Base-by-base conservation (phyloP, 1,140 invertebrate species). In the Hypothenemus hampei region DNA sequence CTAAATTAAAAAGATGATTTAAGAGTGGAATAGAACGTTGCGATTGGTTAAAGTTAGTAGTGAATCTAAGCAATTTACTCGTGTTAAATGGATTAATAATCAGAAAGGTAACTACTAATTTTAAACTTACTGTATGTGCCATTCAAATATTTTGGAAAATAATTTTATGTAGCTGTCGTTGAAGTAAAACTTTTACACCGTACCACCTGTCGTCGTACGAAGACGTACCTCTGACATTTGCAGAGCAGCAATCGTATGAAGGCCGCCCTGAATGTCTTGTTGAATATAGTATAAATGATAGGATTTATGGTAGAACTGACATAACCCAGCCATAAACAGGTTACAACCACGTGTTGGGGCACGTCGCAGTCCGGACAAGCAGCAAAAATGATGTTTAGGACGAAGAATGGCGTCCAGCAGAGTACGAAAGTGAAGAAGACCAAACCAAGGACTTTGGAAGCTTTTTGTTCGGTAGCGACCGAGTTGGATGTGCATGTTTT, bases 351-450 rank as follows among this genome's bases (percentile, higher is more conserved):
- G 62, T 83, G 80, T 11, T 78, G 79, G 21, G 85, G 83, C 13
- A 89, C 84, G 39, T 79, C 69, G 65, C 85, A 86, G 35, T 76
- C 75, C 0, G 84, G 83, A 65, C 86, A 89, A 1, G 84, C 78
- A 4, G 86, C 87, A 58, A 88, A 87, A 7, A 90, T 69, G 11
- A 92, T 86, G 72, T 94, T 93, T 31, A 91, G 74, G 19, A 89
- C 75, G 72, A 94, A 94, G 72, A 94, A 94, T 0, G 91, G 91
- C 1, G 87, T 81, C 91, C 91, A 94, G 66, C 90, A 91, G 3
- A 92, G 73, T 10, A 93, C 90, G 69, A 94, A 94, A 0, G 87
- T 89, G 72, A 90, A 89, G 72, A 94, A 94, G 0, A 94, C 89
- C 2, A 93, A 72, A 1, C 90, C 90, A 1, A 93, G 75, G 0